These are phyloP conservation scores for Drosophila prostipennis DNA, from an alignment of 2,888 invertebrate species.

Conservation along the genomic window DNA sequence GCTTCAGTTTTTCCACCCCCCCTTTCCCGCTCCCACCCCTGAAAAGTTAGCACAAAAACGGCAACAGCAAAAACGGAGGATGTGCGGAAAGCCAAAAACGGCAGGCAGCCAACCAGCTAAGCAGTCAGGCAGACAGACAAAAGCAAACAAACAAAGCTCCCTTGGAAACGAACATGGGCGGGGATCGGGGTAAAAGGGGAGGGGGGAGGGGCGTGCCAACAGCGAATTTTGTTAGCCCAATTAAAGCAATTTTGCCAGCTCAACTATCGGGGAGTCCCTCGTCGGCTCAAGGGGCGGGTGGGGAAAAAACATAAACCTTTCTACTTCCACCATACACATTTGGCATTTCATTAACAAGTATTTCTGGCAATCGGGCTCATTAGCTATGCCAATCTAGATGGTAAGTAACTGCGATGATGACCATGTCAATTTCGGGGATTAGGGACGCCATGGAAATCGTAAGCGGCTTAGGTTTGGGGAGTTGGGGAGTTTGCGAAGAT, in stretches of 20 bases:
- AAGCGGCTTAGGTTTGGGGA: slow-evolving; percentile 62
- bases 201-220: slow-evolving; percentile 38
- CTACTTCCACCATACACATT: slow-evolving; percentile 26
- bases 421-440: slow-evolving; percentile 63
- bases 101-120: slow-evolving; percentile 32
- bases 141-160: slow-evolving; percentile 68
- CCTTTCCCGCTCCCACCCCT: background rate
- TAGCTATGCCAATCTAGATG: slow-evolving; percentile 61
- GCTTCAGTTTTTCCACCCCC: slow-evolving; percentile 27
- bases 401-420: slow-evolving; percentile 56
- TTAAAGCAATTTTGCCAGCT: slow-evolving; percentile 75
- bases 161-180: slow-evolving; percentile 25
- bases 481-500: too few relatives aligned
- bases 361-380: slow-evolving; percentile 57
- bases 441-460: slow-evolving; percentile 65
- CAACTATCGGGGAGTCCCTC: slow-evolving; percentile 30
- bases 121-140: slow-evolving; percentile 48
- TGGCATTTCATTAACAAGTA: slow-evolving; percentile 62
- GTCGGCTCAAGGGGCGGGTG: too few relatives aligned
- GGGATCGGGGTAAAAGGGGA: slow-evolving; percentile 3
- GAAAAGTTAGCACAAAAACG: slow-evolving; percentile 48
- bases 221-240: slow-evolving; percentile 66
- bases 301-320: slow-evolving; percentile 37
- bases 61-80: slow-evolving; percentile 24
- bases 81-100: slow-evolving; percentile 29